These are phyloP conservation scores for Catonia carolina DNA, from an alignment of 2,888 invertebrate genomes.

Conservation along the genomic window DNA sequence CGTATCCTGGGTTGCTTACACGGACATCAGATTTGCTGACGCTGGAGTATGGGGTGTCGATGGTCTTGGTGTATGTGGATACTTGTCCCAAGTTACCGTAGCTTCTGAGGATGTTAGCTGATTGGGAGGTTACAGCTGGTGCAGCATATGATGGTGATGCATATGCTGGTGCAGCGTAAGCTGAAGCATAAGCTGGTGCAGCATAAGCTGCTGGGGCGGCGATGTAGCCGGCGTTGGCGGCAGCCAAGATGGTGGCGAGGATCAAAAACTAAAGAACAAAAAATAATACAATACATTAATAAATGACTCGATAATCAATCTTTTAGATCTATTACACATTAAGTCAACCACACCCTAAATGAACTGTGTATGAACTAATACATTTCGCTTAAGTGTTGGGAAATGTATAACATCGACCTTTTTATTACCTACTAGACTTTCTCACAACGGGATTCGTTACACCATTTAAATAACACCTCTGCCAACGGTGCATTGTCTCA, in stretches of 20 bases:
- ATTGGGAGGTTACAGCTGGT: constrained; percentile 50
- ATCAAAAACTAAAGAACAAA: constrained; percentile 19
- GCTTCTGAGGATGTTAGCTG: constrained; percentile 54
- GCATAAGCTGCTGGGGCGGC: constrained; percentile 29
- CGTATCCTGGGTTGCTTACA: constrained; percentile 53
- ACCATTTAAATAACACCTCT: too few relatives aligned
- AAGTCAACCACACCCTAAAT: too few relatives aligned
- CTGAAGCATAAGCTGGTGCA: constrained; percentile 39
- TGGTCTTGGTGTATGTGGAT: constrained; percentile 61
- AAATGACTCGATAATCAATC: too few relatives aligned
- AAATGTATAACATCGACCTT: too few relatives aligned
- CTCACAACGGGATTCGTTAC: too few relatives aligned
- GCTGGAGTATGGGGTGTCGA: constrained; percentile 66
- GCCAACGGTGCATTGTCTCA: too few relatives aligned
- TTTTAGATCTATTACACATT: too few relatives aligned
- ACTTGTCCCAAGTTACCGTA: constrained; percentile 60
- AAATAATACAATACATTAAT: not conserved
- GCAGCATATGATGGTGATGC: constrained; percentile 37
- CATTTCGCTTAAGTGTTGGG: too few relatives aligned
- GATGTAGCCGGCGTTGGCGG: constrained; percentile 22
- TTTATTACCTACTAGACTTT: too few relatives aligned
- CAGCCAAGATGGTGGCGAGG: constrained; percentile 26
- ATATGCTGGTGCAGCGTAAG: constrained; percentile 39
- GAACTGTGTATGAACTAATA: too few relatives aligned
- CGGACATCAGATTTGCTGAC: constrained; percentile 63